Evolutionary conservation across 2,113 vertebrate genomes (phyloP), one percentile per base, ranked within the genome.

Genomic region (Ptyas mucosa): DNA sequence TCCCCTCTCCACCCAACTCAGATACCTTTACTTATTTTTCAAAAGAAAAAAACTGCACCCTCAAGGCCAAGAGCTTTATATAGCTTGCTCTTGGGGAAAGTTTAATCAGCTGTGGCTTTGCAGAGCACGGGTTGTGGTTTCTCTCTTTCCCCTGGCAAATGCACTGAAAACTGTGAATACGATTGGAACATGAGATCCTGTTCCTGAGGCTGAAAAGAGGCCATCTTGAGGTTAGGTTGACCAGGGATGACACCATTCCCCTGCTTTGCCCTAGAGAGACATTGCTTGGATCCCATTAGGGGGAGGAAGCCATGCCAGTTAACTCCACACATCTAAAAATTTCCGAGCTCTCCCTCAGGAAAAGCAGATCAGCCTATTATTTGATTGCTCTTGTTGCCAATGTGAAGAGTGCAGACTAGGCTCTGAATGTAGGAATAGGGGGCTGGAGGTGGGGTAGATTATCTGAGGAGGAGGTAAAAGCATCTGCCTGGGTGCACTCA

Each of bases 211-310:
- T 64, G 90, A 88, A 85, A 23, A 55, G 26, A 23, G 21, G 55
- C 87, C 93, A 88, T 26, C 61, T 23, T 53, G 87, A 61, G 90
- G 93, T 49, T 91, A 91, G 8, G n/a, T 26, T 53, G 34, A 86
- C 90, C 53, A 43, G 52, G 69, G 85, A 89, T 91, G 93, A 91
- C 90, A 89, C 24, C 23, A 49, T 64, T 69, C 46, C 54, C 57
- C 91, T 57, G 51, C 15, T 34, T 24, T 64, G 39, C 85, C 49
- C 81, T 1, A 53, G 53, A 58, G 64, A 3, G 46, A 11, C 9
- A 87, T 24, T 6, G 39, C 92, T 85, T 92, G 93, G 39, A 90
- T 94, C 89, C 49, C 43, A 92, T 90, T 92, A 92, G 6, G n/a
- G 43, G 23, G n/a, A 88, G 29, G 58, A 64, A 58, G 39, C 29